Percentiles rank a stretch among this genome's conserved stretches.
These are phyloP conservation scores for Lamellibrachia satsuma DNA, from an alignment of 2,888 invertebrate genomes.

Conservation along the genomic window DNA sequence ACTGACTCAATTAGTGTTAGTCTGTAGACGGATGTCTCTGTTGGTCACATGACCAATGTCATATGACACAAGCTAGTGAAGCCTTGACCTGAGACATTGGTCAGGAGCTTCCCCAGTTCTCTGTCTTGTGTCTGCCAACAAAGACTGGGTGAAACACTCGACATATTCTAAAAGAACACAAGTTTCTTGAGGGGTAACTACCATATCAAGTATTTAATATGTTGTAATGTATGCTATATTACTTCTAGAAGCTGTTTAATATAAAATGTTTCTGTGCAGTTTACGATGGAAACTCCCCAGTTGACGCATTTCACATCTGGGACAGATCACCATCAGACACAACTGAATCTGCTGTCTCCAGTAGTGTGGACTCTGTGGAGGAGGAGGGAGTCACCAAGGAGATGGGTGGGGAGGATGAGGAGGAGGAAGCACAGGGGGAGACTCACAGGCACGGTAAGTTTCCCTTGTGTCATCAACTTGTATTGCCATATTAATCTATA, in stretches of 20 bases:
- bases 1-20: too few relatives aligned
- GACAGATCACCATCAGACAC: constrained; percentile 56
- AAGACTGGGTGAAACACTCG: too few relatives aligned
- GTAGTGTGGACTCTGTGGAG: background rate
- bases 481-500: background rate
- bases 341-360: constrained; percentile 29
- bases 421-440: background rate
- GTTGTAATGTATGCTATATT: background rate
- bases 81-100: too few relatives aligned
- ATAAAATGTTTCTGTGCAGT: constrained; percentile 8
- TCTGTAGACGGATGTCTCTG: too few relatives aligned
- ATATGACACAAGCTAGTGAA: too few relatives aligned
- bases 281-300: background rate
- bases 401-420: background rate
- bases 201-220: background rate
- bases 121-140: too few relatives aligned
- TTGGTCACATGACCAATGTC: too few relatives aligned
- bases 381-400: background rate
- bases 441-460: background rate
- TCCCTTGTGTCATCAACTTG: background rate
- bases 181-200: background rate
- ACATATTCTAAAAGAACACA: too few relatives aligned
- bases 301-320: constrained; percentile 34
- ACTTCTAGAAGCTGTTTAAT: background rate
- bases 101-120: too few relatives aligned